These are phyloP conservation scores for Actenoides hombroni DNA, from an alignment of 2,113 vertebrate genomes.

Conservation along the genomic window DNA sequence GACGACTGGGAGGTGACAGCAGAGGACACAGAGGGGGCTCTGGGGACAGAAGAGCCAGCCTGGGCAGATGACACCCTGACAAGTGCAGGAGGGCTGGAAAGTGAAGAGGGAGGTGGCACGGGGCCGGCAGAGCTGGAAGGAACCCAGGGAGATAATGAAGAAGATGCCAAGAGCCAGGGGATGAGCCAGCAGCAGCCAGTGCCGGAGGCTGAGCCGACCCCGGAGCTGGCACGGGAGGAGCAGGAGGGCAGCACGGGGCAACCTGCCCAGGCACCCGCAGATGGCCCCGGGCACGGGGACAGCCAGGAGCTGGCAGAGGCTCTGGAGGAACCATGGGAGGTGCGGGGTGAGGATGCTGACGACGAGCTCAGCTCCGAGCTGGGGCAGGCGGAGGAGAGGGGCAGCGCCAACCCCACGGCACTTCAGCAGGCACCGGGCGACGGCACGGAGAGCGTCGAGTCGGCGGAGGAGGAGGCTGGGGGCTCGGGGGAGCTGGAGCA, in stretches of 20 bases:
- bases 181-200: not conserved
- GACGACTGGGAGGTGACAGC: not conserved
- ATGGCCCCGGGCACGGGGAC: rapidly evolving
- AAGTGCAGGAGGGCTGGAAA: not conserved
- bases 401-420: rapidly evolving
- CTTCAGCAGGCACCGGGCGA: not conserved
- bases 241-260: not conserved
- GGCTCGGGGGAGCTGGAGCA: not conserved
- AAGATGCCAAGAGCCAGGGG: not conserved
- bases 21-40: not conserved
- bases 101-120: rapidly evolving
- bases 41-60: not conserved
- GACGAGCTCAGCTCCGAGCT: rapidly evolving
- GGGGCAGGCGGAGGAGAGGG: rapidly evolving
- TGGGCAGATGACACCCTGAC: not conserved
- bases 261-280: not conserved
- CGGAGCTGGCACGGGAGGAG: not conserved
- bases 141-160: not conserved
- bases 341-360: not conserved
- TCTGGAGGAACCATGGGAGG: not conserved
- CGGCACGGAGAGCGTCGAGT: rapidly evolving
- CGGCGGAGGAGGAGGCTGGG: not conserved
- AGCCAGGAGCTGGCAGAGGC: rapidly evolving
- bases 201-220: not conserved
- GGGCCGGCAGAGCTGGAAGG: not conserved